Evolutionary conservation across 2,113 vertebrate species (phyloP).

Genomic region (Chaetorhynchus papuensis): DNA sequence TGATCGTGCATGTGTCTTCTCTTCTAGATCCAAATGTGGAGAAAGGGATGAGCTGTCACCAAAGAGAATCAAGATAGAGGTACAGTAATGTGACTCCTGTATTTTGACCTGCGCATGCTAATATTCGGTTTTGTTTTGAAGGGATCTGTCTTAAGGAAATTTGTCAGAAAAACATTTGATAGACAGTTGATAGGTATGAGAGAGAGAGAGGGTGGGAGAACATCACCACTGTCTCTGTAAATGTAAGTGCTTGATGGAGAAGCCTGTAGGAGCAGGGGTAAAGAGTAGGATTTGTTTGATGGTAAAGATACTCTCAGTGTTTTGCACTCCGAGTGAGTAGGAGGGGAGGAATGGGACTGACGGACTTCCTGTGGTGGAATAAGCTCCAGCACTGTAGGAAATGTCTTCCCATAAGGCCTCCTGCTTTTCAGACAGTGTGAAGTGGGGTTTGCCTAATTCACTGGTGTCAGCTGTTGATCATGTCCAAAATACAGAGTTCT

Average conservation of each 20-base stretch:
- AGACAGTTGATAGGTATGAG: background rate
- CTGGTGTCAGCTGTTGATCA: background rate
- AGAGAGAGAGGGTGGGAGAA: background rate
- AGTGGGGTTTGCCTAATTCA: background rate
- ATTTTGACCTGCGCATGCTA: background rate
- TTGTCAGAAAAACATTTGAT: conserved; percentile 14
- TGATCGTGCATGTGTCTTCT: background rate
- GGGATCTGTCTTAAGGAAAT: background rate
- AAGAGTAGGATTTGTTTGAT: conserved; percentile 29
- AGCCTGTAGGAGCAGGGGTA: conserved; percentile 10
- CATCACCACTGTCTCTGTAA: background rate
- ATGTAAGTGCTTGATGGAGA: background rate
- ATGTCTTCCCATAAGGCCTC: background rate
- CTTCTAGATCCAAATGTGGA: conserved; percentile 86
- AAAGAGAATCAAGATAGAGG: conserved; percentile 95
- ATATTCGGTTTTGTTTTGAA: conserved; percentile 21
- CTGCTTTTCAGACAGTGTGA: background rate
- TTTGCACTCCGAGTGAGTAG: background rate
- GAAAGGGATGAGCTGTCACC: conserved; percentile 92
- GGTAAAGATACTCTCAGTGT: background rate
- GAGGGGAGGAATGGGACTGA: background rate
- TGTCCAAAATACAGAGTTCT: background rate
- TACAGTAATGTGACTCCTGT: conserved; percentile 52
- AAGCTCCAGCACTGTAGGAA: background rate
- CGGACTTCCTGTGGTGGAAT: background rate